These are phyloP conservation scores for Sclerurus mexicanus DNA, from an alignment of 2,113 vertebrate genomes.

Conservation along the genomic window DNA sequence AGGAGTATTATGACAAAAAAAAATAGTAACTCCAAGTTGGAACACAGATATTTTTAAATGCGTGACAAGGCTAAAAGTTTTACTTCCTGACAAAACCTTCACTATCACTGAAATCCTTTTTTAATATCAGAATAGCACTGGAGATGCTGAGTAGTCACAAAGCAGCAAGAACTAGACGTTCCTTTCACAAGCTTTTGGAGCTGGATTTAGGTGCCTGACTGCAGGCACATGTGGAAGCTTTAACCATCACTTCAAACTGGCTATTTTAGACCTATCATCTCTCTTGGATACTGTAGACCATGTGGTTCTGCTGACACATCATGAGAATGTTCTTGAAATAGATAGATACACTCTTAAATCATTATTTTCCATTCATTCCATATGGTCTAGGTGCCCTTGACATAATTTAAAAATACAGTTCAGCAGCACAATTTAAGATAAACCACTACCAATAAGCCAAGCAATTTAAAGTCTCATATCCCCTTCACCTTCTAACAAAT, in stretches of 20 bases:
- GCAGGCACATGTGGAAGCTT: background rate
- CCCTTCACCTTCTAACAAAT: conserved; percentile 34
- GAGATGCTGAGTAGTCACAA: background rate
- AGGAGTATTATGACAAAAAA: background rate
- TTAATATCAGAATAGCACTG: background rate
- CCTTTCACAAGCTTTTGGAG: background rate
- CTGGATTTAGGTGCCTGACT: background rate
- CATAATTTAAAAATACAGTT: conserved; percentile 57
- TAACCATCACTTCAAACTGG: background rate
- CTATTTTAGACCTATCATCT: conserved; percentile 42
- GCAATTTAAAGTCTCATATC: conserved; percentile 63
- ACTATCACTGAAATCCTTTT: background rate
- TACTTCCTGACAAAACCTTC: background rate
- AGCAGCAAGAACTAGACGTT: background rate
- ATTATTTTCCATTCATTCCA: conserved; percentile 59
- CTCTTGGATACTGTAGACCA: background rate
- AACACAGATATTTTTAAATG: background rate
- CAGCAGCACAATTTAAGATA: conserved; percentile 59
- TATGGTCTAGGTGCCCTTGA: conserved; percentile 45
- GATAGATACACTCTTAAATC: conserved; percentile 44
- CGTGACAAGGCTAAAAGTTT: background rate
- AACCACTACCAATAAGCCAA: conserved; percentile 52
- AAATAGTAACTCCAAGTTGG: background rate
- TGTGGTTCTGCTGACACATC: conserved; percentile 43
- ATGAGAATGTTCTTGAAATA: conserved; percentile 9